These are phyloP conservation scores for Lepidochrysops patricia DNA, from an alignment of 2,888 invertebrate species.

Conservation along the genomic window DNA sequence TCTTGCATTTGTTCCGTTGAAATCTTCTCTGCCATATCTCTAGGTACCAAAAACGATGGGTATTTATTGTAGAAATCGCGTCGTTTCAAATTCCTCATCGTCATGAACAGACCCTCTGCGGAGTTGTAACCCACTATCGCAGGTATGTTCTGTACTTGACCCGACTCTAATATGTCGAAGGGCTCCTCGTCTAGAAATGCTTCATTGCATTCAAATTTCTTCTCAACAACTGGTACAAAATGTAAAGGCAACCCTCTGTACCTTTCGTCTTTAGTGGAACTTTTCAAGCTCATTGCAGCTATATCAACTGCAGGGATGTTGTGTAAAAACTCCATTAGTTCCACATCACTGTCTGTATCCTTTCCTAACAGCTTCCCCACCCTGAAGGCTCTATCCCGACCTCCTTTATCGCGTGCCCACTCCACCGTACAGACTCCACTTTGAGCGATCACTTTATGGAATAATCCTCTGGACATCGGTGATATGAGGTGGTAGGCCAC, in stretches of 20 bases:
- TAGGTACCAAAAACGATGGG: constrained; percentile 30
- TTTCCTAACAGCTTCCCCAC: constrained; percentile 31
- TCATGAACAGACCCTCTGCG: constrained; percentile 31
- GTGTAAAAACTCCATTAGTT: constrained; percentile 30
- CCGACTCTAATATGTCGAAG: constrained; percentile 28
- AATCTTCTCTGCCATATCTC: constrained; percentile 29
- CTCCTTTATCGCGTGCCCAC: constrained; percentile 29
- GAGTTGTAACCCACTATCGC: constrained; percentile 36
- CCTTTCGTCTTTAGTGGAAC: constrained; percentile 31
- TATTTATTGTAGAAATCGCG: constrained; percentile 29
- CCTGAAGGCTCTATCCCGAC: constrained; percentile 29
- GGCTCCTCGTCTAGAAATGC: constrained; percentile 34
- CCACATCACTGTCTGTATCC: constrained; percentile 25
- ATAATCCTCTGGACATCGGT: constrained; percentile 54
- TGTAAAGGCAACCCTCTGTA: constrained; percentile 31
- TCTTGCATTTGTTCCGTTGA: constrained; percentile 23
- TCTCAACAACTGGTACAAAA: constrained; percentile 40
- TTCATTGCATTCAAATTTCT: constrained; percentile 29
- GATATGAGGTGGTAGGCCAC: constrained; percentile 55
- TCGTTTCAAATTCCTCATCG: constrained; percentile 26
- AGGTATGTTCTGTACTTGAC: constrained; percentile 31
- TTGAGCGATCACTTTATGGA: constrained; percentile 53
- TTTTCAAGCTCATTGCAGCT: constrained; percentile 27
- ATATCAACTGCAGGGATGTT: constrained; percentile 29
- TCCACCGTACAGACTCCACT: constrained; percentile 40